These are phyloP conservation scores for Ctenodactylus gundi DNA, from an alignment of 2,113 vertebrate species.

Conservation along the genomic window DNA sequence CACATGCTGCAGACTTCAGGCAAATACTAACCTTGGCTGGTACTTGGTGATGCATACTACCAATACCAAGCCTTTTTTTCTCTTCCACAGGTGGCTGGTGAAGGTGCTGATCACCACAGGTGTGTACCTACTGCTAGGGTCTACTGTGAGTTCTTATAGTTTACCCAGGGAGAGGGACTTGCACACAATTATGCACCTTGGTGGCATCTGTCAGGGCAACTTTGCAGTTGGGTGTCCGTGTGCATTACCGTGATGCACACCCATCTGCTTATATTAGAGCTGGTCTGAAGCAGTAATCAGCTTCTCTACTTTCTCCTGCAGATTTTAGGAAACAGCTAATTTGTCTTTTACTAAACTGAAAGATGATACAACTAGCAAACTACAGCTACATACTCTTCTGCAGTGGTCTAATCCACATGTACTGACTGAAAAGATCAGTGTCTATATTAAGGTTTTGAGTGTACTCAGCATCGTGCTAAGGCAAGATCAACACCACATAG, in stretches of 20 bases:
- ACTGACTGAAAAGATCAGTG: not conserved
- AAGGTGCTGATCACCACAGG: constrained; percentile 91
- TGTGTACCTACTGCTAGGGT: constrained; percentile 88
- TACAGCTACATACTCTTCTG: not conserved
- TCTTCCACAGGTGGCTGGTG: constrained; percentile 92
- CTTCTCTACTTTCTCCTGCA: not conserved
- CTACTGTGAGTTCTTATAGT: constrained; percentile 68
- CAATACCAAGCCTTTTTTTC: constrained; percentile 93
- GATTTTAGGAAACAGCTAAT: constrained; percentile 17
- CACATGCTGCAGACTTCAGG: constrained; percentile 68
- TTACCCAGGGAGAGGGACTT: constrained; percentile 73
- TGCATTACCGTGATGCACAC: not conserved
- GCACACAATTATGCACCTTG: constrained; percentile 33
- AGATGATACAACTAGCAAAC: constrained; percentile 13
- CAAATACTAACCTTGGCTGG: constrained; percentile 88
- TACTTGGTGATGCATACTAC: constrained; percentile 87
- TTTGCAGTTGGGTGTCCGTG: constrained; percentile 28
- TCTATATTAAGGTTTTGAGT: constrained; percentile 5
- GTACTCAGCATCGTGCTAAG: not conserved
- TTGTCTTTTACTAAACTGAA: not conserved
- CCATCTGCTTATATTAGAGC: not conserved
- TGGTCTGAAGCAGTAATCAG: constrained; percentile 22
- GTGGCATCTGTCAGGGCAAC: constrained; percentile 48
- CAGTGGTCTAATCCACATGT: not conserved
- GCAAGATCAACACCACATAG: not conserved